These are phyloP conservation scores for Nomada hirtipes DNA, from an alignment of 2,888 invertebrate genomes.

Conservation along the genomic window DNA sequence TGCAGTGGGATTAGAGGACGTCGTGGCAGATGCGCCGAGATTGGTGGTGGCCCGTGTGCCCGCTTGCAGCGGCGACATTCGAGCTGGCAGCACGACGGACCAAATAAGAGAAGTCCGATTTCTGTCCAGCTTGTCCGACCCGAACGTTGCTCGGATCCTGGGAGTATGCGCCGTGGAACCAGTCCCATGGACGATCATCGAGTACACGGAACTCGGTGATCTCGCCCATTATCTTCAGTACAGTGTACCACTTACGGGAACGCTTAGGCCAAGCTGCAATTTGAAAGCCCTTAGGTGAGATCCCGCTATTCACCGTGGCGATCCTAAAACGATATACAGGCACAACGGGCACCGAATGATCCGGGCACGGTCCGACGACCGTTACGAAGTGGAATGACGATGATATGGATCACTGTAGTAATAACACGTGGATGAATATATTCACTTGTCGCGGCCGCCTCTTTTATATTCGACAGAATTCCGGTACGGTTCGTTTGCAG, in stretches of 20 bases:
- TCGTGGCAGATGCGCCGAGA: slow-evolving; percentile 84
- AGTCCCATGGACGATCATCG: slow-evolving; percentile 89
- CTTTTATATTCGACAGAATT: background rate
- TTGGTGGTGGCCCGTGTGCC: slow-evolving; percentile 86
- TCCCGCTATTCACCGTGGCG: slow-evolving; percentile 28
- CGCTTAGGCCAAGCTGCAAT: slow-evolving; percentile 81
- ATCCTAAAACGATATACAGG: slow-evolving; percentile 26
- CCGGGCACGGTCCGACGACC: background rate
- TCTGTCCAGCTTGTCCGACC: slow-evolving; percentile 88
- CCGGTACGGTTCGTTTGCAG: background rate
- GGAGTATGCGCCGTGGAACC: slow-evolving; percentile 86
- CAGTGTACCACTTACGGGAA: slow-evolving; percentile 81
- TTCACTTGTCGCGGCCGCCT: slow-evolving; percentile 19
- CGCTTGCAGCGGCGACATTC: slow-evolving; percentile 81
- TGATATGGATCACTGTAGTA: slow-evolving; percentile 26
- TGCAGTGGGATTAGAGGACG: slow-evolving; percentile 85
- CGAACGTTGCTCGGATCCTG: slow-evolving; percentile 88
- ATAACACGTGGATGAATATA: slow-evolving; percentile 3
- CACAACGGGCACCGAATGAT: background rate
- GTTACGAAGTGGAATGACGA: slow-evolving; percentile 26
- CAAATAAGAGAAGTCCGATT: slow-evolving; percentile 88
- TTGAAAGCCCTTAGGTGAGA: slow-evolving; percentile 82
- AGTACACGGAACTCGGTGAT: slow-evolving; percentile 91
- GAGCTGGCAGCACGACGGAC: slow-evolving; percentile 83
- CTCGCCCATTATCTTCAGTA: slow-evolving; percentile 88